These are phyloP conservation scores for Calcarius ornatus DNA, from an alignment of 2,113 vertebrate species.

Conservation along the genomic window DNA sequence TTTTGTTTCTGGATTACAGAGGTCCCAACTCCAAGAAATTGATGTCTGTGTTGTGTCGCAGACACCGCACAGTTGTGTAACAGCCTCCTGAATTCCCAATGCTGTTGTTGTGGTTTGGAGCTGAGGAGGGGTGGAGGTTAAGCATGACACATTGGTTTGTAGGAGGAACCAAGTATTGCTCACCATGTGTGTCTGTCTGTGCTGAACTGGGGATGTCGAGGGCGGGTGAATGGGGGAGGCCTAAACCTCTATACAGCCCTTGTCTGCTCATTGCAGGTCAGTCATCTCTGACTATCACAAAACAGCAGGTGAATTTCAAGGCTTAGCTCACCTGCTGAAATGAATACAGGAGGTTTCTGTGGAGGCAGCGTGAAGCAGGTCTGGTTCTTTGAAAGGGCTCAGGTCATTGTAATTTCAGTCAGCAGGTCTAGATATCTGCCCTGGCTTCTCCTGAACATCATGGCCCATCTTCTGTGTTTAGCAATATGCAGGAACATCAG, in stretches of 20 bases:
- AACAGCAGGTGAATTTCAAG: background rate
- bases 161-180: background rate
- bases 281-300: background rate
- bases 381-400: background rate
- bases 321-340: background rate
- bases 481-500: background rate
- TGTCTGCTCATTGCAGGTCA: background rate
- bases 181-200: background rate
- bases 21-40: background rate
- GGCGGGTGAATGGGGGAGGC: background rate
- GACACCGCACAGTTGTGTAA: constrained; percentile 28
- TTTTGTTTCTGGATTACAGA: background rate
- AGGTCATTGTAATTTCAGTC: background rate
- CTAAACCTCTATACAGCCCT: background rate
- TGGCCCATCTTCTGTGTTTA: background rate
- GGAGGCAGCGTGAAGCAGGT: background rate
- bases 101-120: constrained; percentile 19
- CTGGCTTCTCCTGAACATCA: background rate
- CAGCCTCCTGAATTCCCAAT: constrained; percentile 25
- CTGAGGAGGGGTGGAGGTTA: constrained; percentile 13
- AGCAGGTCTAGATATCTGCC: background rate
- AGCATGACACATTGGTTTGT: background rate
- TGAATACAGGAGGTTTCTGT: background rate
- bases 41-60: background rate
- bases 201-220: background rate